Evolutionary conservation across 1,140 invertebrate species (phyloP), one percentile per base, ranked within the genome.

Genomic region (Rhopalosiphum padi): DNA sequence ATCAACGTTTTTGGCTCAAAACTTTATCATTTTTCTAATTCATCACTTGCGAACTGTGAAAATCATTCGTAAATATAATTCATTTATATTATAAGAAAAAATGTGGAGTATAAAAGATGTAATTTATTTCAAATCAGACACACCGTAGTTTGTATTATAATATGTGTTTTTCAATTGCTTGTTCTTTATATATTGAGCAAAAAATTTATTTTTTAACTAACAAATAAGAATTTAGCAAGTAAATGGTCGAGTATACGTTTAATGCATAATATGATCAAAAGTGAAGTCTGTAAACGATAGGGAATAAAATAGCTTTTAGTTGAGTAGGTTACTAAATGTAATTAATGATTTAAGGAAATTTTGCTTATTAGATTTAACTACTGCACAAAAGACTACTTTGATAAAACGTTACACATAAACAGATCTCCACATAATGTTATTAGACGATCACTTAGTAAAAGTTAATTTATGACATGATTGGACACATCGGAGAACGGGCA

Each of bases 361-460:
- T 89, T 25, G 2, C 46, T 53, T 53, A 89, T 89, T 89, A 89
- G n/a, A 55, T 53, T 55, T 41, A 15, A 48, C 30, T 87, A 1
- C 43, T n/a, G 43, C 35, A 55, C 87, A 55, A 55, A 55, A 89
- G 87, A 55, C n/a, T 55, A 89, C 48, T 53, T 89, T 89, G n/a
- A 53, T 53, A 89, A 41, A 53, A 37, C 87, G n/a, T 89, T 53
- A 21, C 30, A 41, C 48, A 37, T 25, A 23, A 89, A 53, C 21
- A 53, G 86, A 87, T 30, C n/a, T 22, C n/a, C 48, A 11, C 87
- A 22, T 46, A 89, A 87, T 87, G 11, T 46, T 46, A 46, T 87
- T 87, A 87, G 15, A n/a, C 30, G 5, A 87, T 15, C 85, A 87
- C 85, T 87, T 87, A 37, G 43, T 48, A n/a, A 18, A 83, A 87